Percentiles rank a stretch among this genome's conserved stretches.
phyloP scores from a whole-genome alignment of 2,797 vertebrate genomes.

The Odontamblyopus lacepedii region DNA sequence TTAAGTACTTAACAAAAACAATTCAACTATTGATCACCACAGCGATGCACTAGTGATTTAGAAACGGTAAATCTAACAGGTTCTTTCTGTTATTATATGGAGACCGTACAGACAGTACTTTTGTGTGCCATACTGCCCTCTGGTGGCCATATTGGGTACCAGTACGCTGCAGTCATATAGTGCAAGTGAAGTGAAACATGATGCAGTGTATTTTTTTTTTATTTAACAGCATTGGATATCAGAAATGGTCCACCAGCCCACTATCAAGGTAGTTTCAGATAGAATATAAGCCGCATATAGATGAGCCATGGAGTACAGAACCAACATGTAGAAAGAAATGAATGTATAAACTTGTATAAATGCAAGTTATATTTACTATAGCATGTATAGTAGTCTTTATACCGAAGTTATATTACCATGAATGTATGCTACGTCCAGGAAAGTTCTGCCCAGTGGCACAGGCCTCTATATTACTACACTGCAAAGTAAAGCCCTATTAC shows the following conservation, averaged over 20 bases:
- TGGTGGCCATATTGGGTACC: slow-evolving; percentile 48
- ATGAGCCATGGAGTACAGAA: slow-evolving; percentile 45
- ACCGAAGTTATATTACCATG: slow-evolving; percentile 14
- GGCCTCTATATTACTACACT: background rate
- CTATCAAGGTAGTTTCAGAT: slow-evolving; percentile 18
- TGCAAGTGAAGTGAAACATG: background rate
- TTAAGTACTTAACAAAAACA: slow-evolving; percentile 13
- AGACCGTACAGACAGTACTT: slow-evolving; percentile 7
- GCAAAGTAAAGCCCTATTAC: background rate
- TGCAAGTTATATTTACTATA: slow-evolving; percentile 2
- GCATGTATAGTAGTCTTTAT: slow-evolving; percentile 17
- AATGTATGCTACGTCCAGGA: slow-evolving; percentile 18
- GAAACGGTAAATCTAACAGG: slow-evolving; percentile 46
- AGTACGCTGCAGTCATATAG: slow-evolving; percentile 7
- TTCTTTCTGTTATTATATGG: slow-evolving; percentile 14
- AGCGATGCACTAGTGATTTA: background rate
- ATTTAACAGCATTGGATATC: background rate
- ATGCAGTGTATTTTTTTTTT: background rate
- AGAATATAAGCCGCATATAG: slow-evolving; percentile 50
- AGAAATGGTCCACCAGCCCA: slow-evolving; percentile 16
- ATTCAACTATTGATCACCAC: slow-evolving; percentile 10
- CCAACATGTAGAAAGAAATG: slow-evolving; percentile 48
- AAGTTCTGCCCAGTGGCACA: background rate
- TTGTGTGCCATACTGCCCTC: slow-evolving; percentile 57
- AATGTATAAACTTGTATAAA: slow-evolving; percentile 62